These are phyloP conservation scores for Onthophagus taurus DNA, from an alignment of 1,140 invertebrate species.

Conservation along the genomic window DNA sequence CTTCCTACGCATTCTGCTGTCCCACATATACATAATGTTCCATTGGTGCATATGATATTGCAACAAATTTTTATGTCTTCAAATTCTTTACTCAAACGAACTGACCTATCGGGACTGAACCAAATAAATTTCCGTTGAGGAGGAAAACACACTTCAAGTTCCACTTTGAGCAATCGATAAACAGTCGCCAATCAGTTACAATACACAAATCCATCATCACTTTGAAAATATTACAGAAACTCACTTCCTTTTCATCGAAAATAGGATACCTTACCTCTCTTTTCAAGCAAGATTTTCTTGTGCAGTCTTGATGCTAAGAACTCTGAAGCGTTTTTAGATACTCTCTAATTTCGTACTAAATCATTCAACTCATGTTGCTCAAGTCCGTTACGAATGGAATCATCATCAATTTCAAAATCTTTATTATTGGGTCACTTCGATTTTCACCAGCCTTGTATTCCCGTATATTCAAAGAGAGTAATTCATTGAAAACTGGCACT, in stretches of 20 bases:
- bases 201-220: constrained; percentile 7
- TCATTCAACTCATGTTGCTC: constrained; percentile 9
- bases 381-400: constrained; percentile 6
- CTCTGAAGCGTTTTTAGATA: constrained; percentile 9
- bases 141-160: constrained; percentile 18
- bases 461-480: constrained; percentile 8
- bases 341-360: constrained; percentile 5
- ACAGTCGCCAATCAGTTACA: constrained; percentile 20
- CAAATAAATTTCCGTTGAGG: constrained; percentile 12
- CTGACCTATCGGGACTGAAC: constrained; percentile 5
- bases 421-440: constrained; percentile 1
- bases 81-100: not conserved
- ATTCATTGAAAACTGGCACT: constrained; percentile 9
- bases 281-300: constrained; percentile 10
- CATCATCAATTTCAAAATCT: constrained; percentile 11
- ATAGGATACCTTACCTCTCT: constrained; percentile 4
- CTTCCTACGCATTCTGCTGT: not conserved
- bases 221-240: constrained; percentile 12
- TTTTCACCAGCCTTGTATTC: constrained; percentile 5
- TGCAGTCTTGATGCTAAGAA: constrained; percentile 8
- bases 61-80: not conserved
- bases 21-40: not conserved
- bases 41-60: constrained; percentile 5
- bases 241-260: constrained; percentile 7
- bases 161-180: constrained; percentile 20